Percentiles rank a stretch among this genome's conserved stretches.
Conservation (phyloP, 2,113 vertebrate species). For the Lamprotornis superbus region DNA sequence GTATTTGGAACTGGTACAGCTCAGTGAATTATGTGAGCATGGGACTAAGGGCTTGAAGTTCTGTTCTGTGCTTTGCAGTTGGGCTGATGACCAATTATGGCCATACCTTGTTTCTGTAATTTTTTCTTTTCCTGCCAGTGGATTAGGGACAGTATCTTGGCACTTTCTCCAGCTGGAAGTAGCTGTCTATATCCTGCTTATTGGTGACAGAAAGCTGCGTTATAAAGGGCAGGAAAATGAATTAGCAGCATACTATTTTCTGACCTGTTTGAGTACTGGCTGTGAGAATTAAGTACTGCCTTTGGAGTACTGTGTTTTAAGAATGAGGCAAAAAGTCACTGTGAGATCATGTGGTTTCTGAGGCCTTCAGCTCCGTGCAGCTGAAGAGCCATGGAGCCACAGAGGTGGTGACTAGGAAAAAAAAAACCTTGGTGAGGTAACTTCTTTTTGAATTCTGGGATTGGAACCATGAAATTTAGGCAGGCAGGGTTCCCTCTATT, state of each 20-base stretch:
- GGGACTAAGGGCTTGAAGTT: background rate
- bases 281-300: background rate
- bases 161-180: background rate
- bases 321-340: background rate
- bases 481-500: background rate
- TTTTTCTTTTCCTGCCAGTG: background rate
- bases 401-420: background rate
- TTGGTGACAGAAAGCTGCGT: background rate
- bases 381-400: background rate
- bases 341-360: background rate
- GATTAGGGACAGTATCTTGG: background rate
- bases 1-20: background rate
- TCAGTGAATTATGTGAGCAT: background rate
- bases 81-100: background rate
- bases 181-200: background rate
- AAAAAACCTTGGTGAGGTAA: background rate
- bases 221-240: background rate
- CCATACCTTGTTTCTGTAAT: background rate
- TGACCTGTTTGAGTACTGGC: background rate
- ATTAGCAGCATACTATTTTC: background rate
- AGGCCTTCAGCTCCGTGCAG: background rate
- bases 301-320: background rate
- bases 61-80: background rate
- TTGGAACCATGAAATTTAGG: background rate
- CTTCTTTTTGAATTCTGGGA: background rate